These are phyloP conservation scores for Drosophila longiperda DNA, from an alignment of 2,888 invertebrate genomes.

Conservation along the genomic window DNA sequence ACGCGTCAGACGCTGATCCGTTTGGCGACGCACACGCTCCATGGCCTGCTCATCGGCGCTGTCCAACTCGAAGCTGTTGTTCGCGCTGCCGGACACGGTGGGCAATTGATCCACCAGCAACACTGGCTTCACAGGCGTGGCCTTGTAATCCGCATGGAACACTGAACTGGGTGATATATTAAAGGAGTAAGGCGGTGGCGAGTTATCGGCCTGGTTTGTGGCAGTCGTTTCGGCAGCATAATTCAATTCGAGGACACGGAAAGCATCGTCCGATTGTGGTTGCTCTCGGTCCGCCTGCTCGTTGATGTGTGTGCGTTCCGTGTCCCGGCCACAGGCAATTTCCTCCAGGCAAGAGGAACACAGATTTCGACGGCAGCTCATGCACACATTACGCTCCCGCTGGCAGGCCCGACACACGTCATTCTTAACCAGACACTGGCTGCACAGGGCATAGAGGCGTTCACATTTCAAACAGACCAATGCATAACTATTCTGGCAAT, in stretches of 20 bases:
- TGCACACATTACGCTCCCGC: conserved; percentile 81
- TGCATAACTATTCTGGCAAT: conserved; percentile 70
- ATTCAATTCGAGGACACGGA: conserved; percentile 64
- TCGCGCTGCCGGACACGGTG: conserved; percentile 52
- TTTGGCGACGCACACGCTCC: conserved; percentile 77
- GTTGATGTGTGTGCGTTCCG: conserved; percentile 73
- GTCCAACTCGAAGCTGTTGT: conserved; percentile 70
- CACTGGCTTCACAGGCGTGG: conserved; percentile 55
- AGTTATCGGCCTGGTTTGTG: conserved; percentile 20
- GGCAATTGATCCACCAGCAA: conserved; percentile 65
- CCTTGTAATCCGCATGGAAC: conserved; percentile 76
- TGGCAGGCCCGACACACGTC: conserved; percentile 81
- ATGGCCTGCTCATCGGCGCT: conserved; percentile 72
- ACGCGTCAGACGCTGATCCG: conserved; percentile 78
- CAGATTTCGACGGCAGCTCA: conserved; percentile 79
- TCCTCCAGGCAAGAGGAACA: conserved; percentile 82
- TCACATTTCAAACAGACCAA: conserved; percentile 82
- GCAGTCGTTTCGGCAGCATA: conserved; percentile 46
- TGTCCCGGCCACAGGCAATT: conserved; percentile 75
- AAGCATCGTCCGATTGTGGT: conserved; percentile 42
- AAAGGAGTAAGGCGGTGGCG: conserved; percentile 68
- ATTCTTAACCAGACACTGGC: conserved; percentile 73
- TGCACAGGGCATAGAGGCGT: conserved; percentile 78
- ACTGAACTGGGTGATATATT: conserved; percentile 81
- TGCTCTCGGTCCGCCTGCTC: conserved; percentile 47